Conservation (phyloP, 2,888 invertebrate genomes). For the Eucriotettix oculatus region DNA sequence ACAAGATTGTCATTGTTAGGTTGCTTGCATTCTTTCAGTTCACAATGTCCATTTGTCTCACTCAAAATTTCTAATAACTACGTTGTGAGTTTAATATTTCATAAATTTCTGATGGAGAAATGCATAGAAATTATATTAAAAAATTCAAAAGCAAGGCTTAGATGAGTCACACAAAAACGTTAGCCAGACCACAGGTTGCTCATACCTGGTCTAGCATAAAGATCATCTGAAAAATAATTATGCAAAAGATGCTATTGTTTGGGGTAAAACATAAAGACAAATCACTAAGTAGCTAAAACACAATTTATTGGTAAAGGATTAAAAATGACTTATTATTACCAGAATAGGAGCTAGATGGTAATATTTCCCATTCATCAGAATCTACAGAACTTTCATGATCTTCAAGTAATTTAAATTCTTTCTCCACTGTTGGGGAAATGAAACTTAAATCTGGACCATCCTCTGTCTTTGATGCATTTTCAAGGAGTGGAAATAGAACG, state of each 20-base stretch:
- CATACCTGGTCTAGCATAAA: too few relatives aligned
- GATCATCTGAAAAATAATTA: not conserved
- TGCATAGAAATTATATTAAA: too few relatives aligned
- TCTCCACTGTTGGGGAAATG: slow-evolving; percentile 12
- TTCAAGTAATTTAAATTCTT: slow-evolving; percentile 10
- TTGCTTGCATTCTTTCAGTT: too few relatives aligned
- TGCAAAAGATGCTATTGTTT: not conserved
- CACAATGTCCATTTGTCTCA: too few relatives aligned
- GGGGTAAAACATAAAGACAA: not conserved
- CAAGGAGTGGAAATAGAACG: slow-evolving; percentile 38
- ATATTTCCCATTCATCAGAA: slow-evolving; percentile 35
- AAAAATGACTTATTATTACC: slow-evolving; percentile 1
- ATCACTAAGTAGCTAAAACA: not conserved
- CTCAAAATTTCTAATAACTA: too few relatives aligned
- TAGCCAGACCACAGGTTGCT: too few relatives aligned
- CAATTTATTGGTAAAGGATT: too few relatives aligned
- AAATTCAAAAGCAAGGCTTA: too few relatives aligned
- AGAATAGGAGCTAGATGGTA: slow-evolving; percentile 26
- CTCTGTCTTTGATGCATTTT: slow-evolving; percentile 20
- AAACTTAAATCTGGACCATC: slow-evolving; percentile 14
- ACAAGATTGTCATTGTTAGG: too few relatives aligned
- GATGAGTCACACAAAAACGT: too few relatives aligned
- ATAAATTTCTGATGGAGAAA: too few relatives aligned
- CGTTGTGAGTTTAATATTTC: too few relatives aligned
- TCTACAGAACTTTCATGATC: slow-evolving; percentile 21